Base-by-base conservation (phyloP, 2,888 invertebrate species). In the Deilephila porcellus region DNA sequence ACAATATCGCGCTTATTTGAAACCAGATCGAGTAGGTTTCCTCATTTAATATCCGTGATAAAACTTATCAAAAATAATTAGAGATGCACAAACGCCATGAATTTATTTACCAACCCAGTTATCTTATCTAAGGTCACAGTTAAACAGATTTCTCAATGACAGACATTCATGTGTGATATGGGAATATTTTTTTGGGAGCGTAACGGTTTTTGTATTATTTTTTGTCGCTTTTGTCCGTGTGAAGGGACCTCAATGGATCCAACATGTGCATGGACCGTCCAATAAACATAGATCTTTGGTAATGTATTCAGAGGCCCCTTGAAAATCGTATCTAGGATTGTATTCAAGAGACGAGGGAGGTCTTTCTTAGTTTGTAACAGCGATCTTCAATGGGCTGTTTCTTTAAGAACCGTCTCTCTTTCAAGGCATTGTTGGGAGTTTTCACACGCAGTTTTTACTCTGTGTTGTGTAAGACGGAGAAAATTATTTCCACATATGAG, bases 121-220 rank as follows among this genome's bases (percentile, higher is more conserved):
- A 74, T 75, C 79, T 81, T 82, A 81, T 82, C 82, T 78, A 84
- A 79, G 32, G 71, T 37, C 53, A 62, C 70, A 37, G 70, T 56
- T 70, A 56, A 60, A 85, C 80, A 82, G 74, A 80, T 86, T 92
- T 88, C 86, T 94, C 93, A 94, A 94, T 94, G 94, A 91, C 90
- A 89, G 85, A 86, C 85, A 92, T 92, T 91, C 91, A 92, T 88
- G 90, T 88, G 90, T 91, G 86, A 88, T 91, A 93, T 93, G 93
- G 88, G 92, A 92, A 91, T 84, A 85, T 88, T 92, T 93, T 92
- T 93, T 92, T 87, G 88, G 90, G 90, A 90, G 88, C 91, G 86
- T 94, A 94, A 94, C 94, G 93, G 94, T 93, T 93, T 94, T 94
- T 93, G 91, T 94, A 90, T 91, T 91, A 91, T 92, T 94, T 94